Base-by-base conservation (phyloP, 2,888 invertebrate genomes). In the Auanema freiburgensis region DNA sequence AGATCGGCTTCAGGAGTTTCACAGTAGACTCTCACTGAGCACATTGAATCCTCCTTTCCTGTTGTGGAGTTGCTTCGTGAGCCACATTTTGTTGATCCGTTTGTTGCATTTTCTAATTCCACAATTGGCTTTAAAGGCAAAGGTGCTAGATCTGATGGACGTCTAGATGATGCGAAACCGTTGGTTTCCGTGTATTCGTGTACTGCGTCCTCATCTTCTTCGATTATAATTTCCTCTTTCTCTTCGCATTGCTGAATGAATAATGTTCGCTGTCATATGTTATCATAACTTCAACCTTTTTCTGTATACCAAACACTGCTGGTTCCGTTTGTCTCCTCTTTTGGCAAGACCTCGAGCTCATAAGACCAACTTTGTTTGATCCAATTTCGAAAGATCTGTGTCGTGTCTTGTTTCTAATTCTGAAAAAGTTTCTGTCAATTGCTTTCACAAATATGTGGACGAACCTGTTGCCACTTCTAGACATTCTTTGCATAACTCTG, bases 241-340 rank as follows among this genome's bases (percentile, higher is more conserved):
- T 33, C 33, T 42, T 62, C 62, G 40, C 41, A 50, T 1, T 18
- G 23, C 62, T 62, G 56, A 18, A 49, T n/a, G n/a, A n/a, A n/a
- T n/a, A n/a, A n/a, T n/a, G 33, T n/a, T 18, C 8, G 6, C 21
- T 52, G 6, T 50, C 51, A 23, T 18, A 10, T 10, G 4, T 6
- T 24, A 24, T 57, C 12, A 23, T 10, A n/a, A 41, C 24, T 18
- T 16, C n/a, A 16, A 58, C 65, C 60, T 61, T 60, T 52, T 60
- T 40, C 46, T 33, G 40, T 2, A 57, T 46, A 16, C 60, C 63
- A 54, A 78, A 72, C 5, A 77, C 76, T n/a, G 71, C 77, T n/a
- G 80, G 79, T 53, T 79, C 79, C 0, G 79, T 80, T 54, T 76
- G 73, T 23, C 78, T 66, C 21, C 79, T 57, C 50, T 68, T 74